These are phyloP conservation scores for Caenorhabditis afra DNA, from an alignment of 2,888 invertebrate genomes.

Conservation along the genomic window DNA sequence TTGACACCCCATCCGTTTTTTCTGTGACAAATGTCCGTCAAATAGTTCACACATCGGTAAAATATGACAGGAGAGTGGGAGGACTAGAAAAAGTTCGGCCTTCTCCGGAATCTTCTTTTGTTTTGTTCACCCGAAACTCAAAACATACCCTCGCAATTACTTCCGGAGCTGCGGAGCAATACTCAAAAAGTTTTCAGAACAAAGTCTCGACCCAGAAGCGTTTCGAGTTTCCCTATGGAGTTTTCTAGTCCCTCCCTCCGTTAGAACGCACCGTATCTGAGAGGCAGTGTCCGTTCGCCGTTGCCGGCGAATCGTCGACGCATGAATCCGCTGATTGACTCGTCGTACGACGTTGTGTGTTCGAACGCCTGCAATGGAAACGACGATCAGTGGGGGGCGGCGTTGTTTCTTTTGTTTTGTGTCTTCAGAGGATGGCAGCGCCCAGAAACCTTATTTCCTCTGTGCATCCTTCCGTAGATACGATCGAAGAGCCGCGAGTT, in stretches of 20 bases:
- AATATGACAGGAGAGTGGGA: not conserved
- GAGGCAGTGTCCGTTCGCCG: conserved; percentile 72
- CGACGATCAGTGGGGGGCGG: not conserved
- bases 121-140: not conserved
- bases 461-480: conserved; percentile 62
- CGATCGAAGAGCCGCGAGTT: conserved; percentile 70
- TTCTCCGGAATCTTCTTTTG: too few species aligned
- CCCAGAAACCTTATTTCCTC: conserved; percentile 50
- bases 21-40: conserved; percentile 51
- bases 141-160: too few species aligned
- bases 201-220: too few species aligned
- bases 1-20: conserved; percentile 47
- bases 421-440: conserved; percentile 27
- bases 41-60: conserved; percentile 44
- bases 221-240: too few species aligned
- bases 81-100: too few species aligned
- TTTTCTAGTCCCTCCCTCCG: too few species aligned
- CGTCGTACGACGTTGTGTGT: conserved; percentile 95
- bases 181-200: too few species aligned
- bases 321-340: conserved; percentile 95
- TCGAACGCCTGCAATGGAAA: conserved; percentile 90
- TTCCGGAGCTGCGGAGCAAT: too few species aligned
- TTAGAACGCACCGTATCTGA: conserved; percentile 85
- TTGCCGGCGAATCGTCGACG: conserved; percentile 89
- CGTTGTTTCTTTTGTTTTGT: conserved; percentile 14